Evolutionary conservation across 1,140 invertebrate species (phyloP).

Genomic region (Euura lappo): DNA sequence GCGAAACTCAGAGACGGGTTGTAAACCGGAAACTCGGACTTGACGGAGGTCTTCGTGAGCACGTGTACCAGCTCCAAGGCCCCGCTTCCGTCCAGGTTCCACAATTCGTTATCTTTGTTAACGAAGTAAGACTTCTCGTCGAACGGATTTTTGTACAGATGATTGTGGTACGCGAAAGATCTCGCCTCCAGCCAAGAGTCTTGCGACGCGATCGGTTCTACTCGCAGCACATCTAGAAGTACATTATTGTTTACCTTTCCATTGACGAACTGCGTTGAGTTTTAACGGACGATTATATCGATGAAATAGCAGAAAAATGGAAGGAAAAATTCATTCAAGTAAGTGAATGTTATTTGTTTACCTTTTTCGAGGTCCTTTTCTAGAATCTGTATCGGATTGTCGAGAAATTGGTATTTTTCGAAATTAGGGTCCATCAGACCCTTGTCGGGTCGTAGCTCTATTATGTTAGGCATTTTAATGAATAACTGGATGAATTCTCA

Average conservation of each 20-base stretch:
- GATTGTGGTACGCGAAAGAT: slow-evolving; percentile 57
- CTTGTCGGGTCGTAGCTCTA: slow-evolving; percentile 49
- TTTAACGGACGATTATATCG: too few species aligned
- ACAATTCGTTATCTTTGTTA: slow-evolving; percentile 43
- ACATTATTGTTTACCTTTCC: slow-evolving; percentile 16
- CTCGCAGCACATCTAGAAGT: slow-evolving; percentile 43
- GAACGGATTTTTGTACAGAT: slow-evolving; percentile 51
- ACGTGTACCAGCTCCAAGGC: slow-evolving; percentile 34
- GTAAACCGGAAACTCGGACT: slow-evolving; percentile 31
- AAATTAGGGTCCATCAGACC: slow-evolving; percentile 45
- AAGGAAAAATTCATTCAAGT: too few species aligned
- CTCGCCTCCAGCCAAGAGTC: slow-evolving; percentile 52
- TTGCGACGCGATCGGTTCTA: slow-evolving; percentile 43
- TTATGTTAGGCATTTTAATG: slow-evolving; percentile 52
- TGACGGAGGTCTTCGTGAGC: slow-evolving; percentile 18
- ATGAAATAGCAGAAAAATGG: too few species aligned
- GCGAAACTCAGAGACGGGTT: slow-evolving; percentile 54
- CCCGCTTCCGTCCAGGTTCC: slow-evolving; percentile 36
- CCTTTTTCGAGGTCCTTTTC: slow-evolving; percentile 38
- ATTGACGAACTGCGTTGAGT: too few species aligned
- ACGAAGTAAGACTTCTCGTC: slow-evolving; percentile 53
- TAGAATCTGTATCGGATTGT: slow-evolving; percentile 32
- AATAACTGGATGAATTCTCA: too few species aligned
- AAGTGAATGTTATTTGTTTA: slow-evolving; percentile 26
- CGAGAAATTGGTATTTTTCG: slow-evolving; percentile 55